Conservation (phyloP, 2,888 invertebrate genomes). For the Cacoxenus indagator region DNA sequence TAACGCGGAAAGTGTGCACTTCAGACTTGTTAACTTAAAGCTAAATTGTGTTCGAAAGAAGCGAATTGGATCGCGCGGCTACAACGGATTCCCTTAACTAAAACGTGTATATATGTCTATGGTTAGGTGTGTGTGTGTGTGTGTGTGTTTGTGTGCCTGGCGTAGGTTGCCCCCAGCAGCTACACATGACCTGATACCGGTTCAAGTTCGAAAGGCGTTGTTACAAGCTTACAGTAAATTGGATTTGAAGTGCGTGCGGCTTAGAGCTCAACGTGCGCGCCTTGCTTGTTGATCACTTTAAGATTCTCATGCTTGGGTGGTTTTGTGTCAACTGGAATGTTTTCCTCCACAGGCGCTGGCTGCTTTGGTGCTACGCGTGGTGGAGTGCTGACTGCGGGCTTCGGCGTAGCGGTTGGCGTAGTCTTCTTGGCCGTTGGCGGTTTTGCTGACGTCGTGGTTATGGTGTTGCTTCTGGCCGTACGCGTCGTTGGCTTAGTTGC, state of each 20-base stretch:
- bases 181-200: neutral
- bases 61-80: too few species aligned
- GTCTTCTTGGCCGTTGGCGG: conserved; percentile 43
- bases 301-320: conserved; percentile 74
- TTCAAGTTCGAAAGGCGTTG: neutral
- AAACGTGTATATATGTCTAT: too few species aligned
- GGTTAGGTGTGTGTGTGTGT: too few species aligned
- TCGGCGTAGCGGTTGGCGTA: conserved; percentile 40
- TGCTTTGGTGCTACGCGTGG: conserved; percentile 60
- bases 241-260: neutral
- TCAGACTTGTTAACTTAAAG: conserved; percentile 13
- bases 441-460: conserved; percentile 35
- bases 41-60: neutral
- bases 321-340: conserved; percentile 73
- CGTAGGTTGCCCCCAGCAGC: conserved; percentile 25
- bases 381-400: conserved; percentile 43
- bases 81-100: too few species aligned
- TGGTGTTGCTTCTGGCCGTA: conserved; percentile 47
- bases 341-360: conserved; percentile 73
- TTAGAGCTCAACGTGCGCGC: conserved; percentile 70
- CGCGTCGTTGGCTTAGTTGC: conserved; percentile 34
- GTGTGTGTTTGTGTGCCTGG: too few species aligned
- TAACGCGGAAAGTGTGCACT: conserved; percentile 11
- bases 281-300: conserved; percentile 76
- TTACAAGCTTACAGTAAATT: neutral